Percentiles rank a stretch among this genome's conserved stretches.
Evolutionary conservation across 2,888 invertebrate species (phyloP).

Genomic region (Colostygia pectinataria): DNA sequence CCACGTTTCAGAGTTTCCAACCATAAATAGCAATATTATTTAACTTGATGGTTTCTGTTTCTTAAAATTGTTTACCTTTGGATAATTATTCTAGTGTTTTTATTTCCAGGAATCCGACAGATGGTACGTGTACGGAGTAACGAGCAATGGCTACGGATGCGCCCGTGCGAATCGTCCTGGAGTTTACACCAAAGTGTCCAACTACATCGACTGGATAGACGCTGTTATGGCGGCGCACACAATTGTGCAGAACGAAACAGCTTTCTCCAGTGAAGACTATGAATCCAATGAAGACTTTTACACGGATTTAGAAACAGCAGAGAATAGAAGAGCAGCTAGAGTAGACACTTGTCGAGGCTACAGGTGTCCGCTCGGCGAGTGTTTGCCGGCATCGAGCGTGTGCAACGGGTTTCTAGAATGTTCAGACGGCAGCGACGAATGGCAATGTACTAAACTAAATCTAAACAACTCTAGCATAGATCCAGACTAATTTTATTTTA

Average conservation of each 20-base stretch:
- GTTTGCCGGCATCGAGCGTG: constrained; percentile 86
- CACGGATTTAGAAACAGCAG: constrained; percentile 69
- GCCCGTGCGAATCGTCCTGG: constrained; percentile 90
- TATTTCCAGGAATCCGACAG: constrained; percentile 68
- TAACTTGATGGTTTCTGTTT: too few relatives aligned
- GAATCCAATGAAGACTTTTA: constrained; percentile 62
- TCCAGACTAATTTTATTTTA: constrained; percentile 54
- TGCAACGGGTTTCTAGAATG: constrained; percentile 92
- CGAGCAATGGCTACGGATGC: constrained; percentile 91
- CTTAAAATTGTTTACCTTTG: too few relatives aligned
- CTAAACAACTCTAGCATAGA: constrained; percentile 56
- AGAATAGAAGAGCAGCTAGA: constrained; percentile 58
- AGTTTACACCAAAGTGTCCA: constrained; percentile 90
- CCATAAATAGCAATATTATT: too few relatives aligned
- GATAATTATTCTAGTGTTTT: too few relatives aligned
- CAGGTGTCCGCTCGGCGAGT: constrained; percentile 89
- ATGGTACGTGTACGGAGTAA: constrained; percentile 85
- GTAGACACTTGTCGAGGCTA: constrained; percentile 85
- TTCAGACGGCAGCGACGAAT: constrained; percentile 89
- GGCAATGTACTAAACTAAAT: constrained; percentile 74
- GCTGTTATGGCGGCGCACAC: constrained; percentile 73
- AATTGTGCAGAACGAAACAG: constrained; percentile 47
- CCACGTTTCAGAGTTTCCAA: too few relatives aligned
- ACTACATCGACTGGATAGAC: constrained; percentile 89
- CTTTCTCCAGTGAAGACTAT: constrained; percentile 41